A percentile compares a stretch with the other conserved stretches of the same genome.
These are phyloP conservation scores for Clarias pachynema DNA, from an alignment of 2,797 vertebrate genomes.

Conservation along the genomic window DNA sequence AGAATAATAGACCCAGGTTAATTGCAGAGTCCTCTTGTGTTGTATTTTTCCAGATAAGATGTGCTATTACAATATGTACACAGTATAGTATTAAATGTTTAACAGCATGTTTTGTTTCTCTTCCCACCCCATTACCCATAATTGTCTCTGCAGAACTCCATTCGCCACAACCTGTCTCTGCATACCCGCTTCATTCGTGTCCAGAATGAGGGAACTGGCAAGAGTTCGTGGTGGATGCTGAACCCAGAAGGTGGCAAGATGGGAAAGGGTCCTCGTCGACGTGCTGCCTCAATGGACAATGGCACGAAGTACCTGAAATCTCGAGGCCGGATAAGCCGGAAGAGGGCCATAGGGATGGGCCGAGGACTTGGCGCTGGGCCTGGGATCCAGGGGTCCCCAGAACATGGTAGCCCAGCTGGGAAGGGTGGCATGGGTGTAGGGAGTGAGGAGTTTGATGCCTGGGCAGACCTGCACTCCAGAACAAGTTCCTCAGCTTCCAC, in stretches of 20 bases:
- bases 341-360: constrained; percentile 75
- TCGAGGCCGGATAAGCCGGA: constrained; percentile 88
- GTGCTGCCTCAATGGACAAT: constrained; percentile 90
- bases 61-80: background rate
- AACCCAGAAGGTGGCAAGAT: constrained; percentile 95
- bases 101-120: constrained; percentile 40
- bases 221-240: constrained; percentile 99
- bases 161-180: constrained; percentile 95
- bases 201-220: constrained; percentile 95
- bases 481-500: constrained; percentile 94
- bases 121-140: constrained; percentile 15
- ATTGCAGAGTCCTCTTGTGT: background rate
- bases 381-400: constrained; percentile 83
- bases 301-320: constrained; percentile 91
- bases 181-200: constrained; percentile 95
- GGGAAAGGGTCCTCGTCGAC: constrained; percentile 88
- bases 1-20: background rate
- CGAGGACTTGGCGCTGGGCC: constrained; percentile 78
- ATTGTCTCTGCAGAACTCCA: constrained; percentile 86
- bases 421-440: constrained; percentile 83
- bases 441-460: constrained; percentile 88
- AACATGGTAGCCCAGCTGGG: constrained; percentile 92
- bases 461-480: constrained; percentile 93
- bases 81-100: background rate
- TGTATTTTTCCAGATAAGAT: background rate